Conservation (phyloP, 2,113 vertebrate species). For the Podarcis cretensis region DNA sequence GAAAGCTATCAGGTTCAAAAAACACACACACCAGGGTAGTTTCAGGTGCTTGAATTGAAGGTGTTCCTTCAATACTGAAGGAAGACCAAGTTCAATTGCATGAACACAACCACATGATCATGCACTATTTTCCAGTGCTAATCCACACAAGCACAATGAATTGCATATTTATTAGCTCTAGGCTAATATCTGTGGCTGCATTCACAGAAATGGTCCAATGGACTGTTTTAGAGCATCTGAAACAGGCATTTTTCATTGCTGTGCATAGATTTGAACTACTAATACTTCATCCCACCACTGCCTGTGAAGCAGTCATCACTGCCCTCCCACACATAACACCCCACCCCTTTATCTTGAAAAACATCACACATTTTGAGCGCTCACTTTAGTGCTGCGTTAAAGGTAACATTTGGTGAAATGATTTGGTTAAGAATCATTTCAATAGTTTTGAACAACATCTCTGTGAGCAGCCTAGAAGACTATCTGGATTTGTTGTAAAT, state of each 20-base stretch:
- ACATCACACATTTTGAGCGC: not conserved
- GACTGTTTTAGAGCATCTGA: not conserved
- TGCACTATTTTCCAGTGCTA: not conserved
- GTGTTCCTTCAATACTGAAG: not conserved
- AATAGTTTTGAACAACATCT: not conserved
- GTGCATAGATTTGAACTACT: not conserved
- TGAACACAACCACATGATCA: not conserved
- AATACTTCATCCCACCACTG: not conserved
- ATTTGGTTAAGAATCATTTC: not conserved
- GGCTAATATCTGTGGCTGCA: not conserved
- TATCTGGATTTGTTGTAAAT: slow-evolving; percentile 39
- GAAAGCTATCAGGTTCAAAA: not conserved
- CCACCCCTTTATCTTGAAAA: no score
- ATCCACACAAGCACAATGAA: not conserved
- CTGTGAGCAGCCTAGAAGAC: slow-evolving; percentile 27
- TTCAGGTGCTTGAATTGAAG: not conserved
- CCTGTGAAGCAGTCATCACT: not conserved
- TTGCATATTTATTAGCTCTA: not conserved
- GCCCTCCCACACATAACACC: not conserved
- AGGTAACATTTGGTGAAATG: not conserved
- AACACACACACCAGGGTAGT: not conserved
- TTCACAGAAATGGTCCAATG: not conserved
- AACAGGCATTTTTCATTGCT: not conserved
- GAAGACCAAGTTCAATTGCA: not conserved
- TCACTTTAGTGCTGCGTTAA: not conserved